Evolutionary conservation across 2,797 vertebrate species (phyloP), one percentile per base, ranked within the genome.

Genomic region (Esox lucius): DNA sequence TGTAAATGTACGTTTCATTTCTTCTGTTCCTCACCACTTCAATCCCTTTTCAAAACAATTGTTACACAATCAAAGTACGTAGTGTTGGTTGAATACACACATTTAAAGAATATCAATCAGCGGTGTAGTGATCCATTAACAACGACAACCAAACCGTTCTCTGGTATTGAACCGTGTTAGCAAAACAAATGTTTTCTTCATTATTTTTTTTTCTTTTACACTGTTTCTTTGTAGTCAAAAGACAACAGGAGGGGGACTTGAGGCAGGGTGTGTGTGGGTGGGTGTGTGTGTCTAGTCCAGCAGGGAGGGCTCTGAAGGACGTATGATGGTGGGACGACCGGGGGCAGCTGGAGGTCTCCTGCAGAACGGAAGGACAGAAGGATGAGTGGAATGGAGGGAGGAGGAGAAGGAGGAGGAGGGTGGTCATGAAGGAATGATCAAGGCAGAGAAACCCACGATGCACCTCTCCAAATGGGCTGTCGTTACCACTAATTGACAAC

Each of bases 271-370:
- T 73, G 5, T 65, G 26, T 65, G 28, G 33, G 9, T 33, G 16
- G 17, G 16, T 39, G 64, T 31, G 17, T 39, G 64, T 66, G 13
- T 39, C 64, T 66, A 97, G 92, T 98, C 96, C 86, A 97, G 94
- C 86, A 98, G 92, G 74, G 96, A 97, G 0, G 96, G 95, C 86
- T 98, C 96, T 78, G 96, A 94, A 1, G 96, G 93, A 77, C 96
- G 95, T 87, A 97, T 96, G 88, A 97, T 93, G 85, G 96, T 97
- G 82, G 96, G 96, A 76, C 96, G 92, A 93, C 88, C 95, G 59
- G 96, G 97, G 42, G 97, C 96, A 46, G 95, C 95, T 2, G 96
- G 96, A 80, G 96, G 96, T 93, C 96, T 96, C 92, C 96, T 95
- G 94, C 95, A 96, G 93, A 74, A 92, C 80, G 82, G 89, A 93